Conservation (phyloP, 2,113 vertebrate species). For the Brachirus orientalis region DNA sequence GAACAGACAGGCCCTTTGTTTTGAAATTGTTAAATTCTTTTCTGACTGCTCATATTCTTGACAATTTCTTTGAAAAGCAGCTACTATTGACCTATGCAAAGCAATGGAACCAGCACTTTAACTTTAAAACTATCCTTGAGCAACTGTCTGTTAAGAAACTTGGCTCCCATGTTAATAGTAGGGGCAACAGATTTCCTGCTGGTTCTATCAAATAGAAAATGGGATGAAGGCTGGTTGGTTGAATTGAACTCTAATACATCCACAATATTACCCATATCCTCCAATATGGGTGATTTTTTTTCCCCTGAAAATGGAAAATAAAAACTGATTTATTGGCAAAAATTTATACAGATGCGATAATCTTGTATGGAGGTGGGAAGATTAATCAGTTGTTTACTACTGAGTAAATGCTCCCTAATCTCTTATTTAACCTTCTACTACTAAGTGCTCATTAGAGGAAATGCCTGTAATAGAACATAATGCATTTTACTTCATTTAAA, state of each 20-base stretch:
- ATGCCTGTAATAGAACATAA: constrained; percentile 26
- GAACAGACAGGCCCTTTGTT: constrained; percentile 29
- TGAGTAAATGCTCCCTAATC: constrained; percentile 52
- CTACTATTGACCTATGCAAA: constrained; percentile 13
- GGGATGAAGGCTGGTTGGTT: constrained; percentile 6
- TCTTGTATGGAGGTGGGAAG: constrained; percentile 38
- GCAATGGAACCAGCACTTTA: constrained; percentile 3
- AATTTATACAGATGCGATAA: constrained; percentile 31
- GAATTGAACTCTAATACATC: constrained; percentile 7
- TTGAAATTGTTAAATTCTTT: constrained; percentile 38
- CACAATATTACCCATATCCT: neutral
- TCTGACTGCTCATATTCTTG: constrained; percentile 12
- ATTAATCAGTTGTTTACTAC: constrained; percentile 68
- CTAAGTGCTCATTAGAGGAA: constrained; percentile 45
- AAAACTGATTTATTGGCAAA: constrained; percentile 22
- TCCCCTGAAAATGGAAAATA: constrained; percentile 19
- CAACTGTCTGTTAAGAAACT: too few relatives aligned
- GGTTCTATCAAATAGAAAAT: neutral
- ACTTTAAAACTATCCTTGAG: too few relatives aligned
- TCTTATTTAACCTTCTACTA: constrained; percentile 59
- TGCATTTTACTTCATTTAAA: constrained; percentile 37
- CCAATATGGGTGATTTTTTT: neutral
- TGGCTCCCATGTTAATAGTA: constrained; percentile 3
- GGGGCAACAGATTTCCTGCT: neutral
- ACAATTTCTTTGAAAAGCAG: constrained; percentile 32